These are phyloP conservation scores for western clawed frog (Xenopus tropicalis) DNA, from an alignment of 2,113 vertebrate species.

Conservation along the genomic window UCB_Xtro_10.0 CM004443.2:178323001-178323500, in stretches of 20 bases:
- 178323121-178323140: no score
- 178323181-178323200: not conserved
- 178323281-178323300: not conserved
- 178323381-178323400: not conserved
- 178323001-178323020: no score
- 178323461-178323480: not conserved
- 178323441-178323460: not conserved
- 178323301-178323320: not conserved
- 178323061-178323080: no score
- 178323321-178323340: not conserved
- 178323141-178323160: no score
- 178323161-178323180: no score
- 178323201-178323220: not conserved
- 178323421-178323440: not conserved
- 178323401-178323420: not conserved
- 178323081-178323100: no score
- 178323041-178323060: no score
- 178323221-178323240: not conserved
- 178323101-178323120: no score
- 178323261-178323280: not conserved
- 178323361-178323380: not conserved
- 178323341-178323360: no score
- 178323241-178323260: not conserved
- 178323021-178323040: no score
- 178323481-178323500: no score